Evolutionary conservation across 92 coral and sea anemone genomes (phyloP), one percentile per base, ranked within the genome.

Genomic region (Epizoanthus ramosus): DNA sequence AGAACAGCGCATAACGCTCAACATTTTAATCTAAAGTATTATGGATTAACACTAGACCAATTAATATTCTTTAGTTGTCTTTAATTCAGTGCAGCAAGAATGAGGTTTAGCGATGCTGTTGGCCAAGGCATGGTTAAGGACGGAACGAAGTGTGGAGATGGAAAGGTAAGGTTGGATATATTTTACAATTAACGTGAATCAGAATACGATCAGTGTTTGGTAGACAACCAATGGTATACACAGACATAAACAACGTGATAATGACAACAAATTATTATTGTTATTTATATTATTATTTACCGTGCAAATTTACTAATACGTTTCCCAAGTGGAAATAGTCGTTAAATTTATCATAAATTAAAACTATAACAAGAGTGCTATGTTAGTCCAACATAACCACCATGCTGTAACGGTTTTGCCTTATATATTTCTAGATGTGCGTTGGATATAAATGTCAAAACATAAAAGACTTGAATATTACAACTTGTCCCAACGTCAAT

Each of bases 61-160:
- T 22, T 5, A n/a, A 0, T 71, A 3, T 39, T 24, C 10, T 12
- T 71, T 5, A 12, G 8, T 3, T 39, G 6, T 28, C 14, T 71
- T 53, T 41, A 10, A 10, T 43, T 13, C 75, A 90, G 97, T 80
- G 97, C 94, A 41, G 97, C 94, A 12, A 66, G 87, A 33, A 63
- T 90, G 15, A 88, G 88, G 18, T 54, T 69, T 21, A 13, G 69
- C 12, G 98, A 93, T 47, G 75, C 69, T 19, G 83, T 90, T 41
- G 96, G 95, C 10, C 77, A 71, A 4, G 98, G 98, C 61, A 90
- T 93, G 98, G 98, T 95, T 3, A 76, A 74, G 28, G 98, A 91
- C 31, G 98, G 98, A 39, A 95, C 98, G 9, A 95, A 95, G 76
- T 95, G 98, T 74, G 98, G 94, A 14, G 84, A 68, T 21, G 84